These are phyloP conservation scores for Amblyopsis rosae DNA, from an alignment of 2,113 vertebrate genomes.

Conservation along the genomic window DNA sequence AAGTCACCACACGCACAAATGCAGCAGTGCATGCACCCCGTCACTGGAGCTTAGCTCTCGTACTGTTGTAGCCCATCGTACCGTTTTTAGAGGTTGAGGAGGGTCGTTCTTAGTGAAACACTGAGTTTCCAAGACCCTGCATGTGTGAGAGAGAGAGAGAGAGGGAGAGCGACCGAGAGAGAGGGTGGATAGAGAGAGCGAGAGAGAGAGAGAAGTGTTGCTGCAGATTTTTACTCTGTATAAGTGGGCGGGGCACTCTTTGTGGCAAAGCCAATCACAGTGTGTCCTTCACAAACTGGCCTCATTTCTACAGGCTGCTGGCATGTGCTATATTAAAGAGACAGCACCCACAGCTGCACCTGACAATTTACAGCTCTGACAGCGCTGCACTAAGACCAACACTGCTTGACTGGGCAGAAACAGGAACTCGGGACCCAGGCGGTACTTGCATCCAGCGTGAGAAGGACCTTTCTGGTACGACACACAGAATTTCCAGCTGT, in stretches of 20 bases:
- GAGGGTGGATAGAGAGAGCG: no score
- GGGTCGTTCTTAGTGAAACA: no score
- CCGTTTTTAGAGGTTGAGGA: no score
- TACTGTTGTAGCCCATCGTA: not conserved
- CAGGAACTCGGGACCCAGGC: slow-evolving; percentile 7
- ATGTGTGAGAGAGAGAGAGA: slow-evolving; percentile 19
- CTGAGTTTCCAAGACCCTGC: no score
- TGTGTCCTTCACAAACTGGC: slow-evolving; percentile 68
- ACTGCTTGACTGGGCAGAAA: not conserved
- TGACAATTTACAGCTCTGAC: slow-evolving; percentile 68
- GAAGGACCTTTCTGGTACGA: slow-evolving; percentile 30
- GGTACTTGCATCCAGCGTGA: slow-evolving; percentile 48
- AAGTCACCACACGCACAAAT: no score
- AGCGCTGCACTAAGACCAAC: slow-evolving; percentile 1
- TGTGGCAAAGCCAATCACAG: slow-evolving; percentile 46
- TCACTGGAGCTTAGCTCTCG: no score
- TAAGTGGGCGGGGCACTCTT: slow-evolving; percentile 14
- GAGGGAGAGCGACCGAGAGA: slow-evolving; percentile 24
- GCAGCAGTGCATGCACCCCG: not conserved
- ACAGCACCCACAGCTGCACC: slow-evolving; percentile 83
- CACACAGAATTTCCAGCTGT: slow-evolving; percentile 43
- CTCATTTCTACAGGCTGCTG: slow-evolving; percentile 90
- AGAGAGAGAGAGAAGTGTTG: slow-evolving; percentile 16
- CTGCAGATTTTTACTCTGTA: slow-evolving; percentile 42
- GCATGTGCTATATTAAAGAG: slow-evolving; percentile 83